These are phyloP conservation scores for Ladona fulva DNA, from an alignment of 1,140 invertebrate species.

Conservation along the genomic window DNA sequence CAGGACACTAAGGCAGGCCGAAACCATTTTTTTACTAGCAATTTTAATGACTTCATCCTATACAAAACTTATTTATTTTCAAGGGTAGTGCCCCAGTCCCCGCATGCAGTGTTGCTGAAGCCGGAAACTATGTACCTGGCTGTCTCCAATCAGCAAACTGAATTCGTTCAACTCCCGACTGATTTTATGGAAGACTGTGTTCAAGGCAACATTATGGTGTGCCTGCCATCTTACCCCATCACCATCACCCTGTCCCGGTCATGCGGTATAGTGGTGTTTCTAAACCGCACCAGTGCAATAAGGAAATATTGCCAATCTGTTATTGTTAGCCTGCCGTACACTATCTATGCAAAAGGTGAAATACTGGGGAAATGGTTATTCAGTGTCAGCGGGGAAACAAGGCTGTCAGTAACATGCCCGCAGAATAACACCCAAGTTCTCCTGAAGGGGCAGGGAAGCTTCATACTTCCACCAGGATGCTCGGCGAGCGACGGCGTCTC, in stretches of 20 bases:
- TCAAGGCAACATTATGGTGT: background rate
- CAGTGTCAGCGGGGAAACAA: background rate
- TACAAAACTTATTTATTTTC: background rate
- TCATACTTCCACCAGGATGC: background rate
- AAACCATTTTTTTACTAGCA: background rate
- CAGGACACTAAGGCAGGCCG: background rate
- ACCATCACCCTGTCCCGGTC: background rate
- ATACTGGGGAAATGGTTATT: background rate
- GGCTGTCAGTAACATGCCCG: background rate
- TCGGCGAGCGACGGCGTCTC: background rate
- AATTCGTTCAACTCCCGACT: background rate
- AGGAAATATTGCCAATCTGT: background rate
- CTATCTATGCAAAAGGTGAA: background rate
- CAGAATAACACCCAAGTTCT: background rate
- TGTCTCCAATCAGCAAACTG: background rate
- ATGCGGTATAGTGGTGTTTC: background rate
- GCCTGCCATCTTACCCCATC: background rate
- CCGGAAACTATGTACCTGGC: background rate
- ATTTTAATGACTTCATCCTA: background rate
- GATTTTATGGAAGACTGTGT: background rate
- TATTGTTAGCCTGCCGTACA: background rate
- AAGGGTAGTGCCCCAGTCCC: background rate
- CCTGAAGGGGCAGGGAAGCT: background rate
- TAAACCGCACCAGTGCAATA: background rate
- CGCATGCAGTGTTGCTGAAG: background rate